Evolutionary conservation across 2,797 vertebrate genomes (phyloP).

Genomic region (Fistularia commersonii): DNA sequence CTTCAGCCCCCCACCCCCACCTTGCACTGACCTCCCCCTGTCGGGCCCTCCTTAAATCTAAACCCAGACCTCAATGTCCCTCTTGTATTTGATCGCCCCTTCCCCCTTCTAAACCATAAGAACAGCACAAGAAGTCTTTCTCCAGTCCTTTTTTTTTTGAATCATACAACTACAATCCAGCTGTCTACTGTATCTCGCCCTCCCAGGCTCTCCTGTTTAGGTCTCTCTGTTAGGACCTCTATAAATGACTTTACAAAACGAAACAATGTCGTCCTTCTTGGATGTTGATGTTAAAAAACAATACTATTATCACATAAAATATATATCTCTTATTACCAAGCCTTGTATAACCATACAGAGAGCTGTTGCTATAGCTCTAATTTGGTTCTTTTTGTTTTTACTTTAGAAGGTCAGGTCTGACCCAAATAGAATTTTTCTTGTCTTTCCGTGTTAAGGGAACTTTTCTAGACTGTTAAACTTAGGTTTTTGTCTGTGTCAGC

Average conservation of each 20-base stretch:
- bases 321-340: no score
- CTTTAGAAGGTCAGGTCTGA: slow-evolving; percentile 47
- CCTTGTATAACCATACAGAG: no score
- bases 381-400: no score
- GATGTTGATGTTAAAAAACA: no score
- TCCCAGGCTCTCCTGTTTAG: slow-evolving; percentile 7
- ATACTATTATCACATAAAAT: no score
- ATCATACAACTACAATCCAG: slow-evolving; percentile 28
- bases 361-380: no score
- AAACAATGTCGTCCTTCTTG: no score
- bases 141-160: slow-evolving; percentile 37
- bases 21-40: slow-evolving; percentile 48
- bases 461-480: slow-evolving; percentile 37
- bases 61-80: slow-evolving; percentile 57
- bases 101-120: slow-evolving; percentile 48
- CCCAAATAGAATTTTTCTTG: slow-evolving; percentile 56
- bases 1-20: slow-evolving; percentile 18
- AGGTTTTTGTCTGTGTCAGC: slow-evolving; percentile 45
- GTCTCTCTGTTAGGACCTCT: no score
- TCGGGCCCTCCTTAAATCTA: slow-evolving; percentile 38
- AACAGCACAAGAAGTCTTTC: slow-evolving; percentile 47
- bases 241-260: no score
- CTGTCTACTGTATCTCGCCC: slow-evolving; percentile 16
- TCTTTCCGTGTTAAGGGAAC: slow-evolving; percentile 56
- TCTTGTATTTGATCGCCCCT: slow-evolving; percentile 38